Conservation (phyloP, 2,888 invertebrate species). For the Carcina quercana region DNA sequence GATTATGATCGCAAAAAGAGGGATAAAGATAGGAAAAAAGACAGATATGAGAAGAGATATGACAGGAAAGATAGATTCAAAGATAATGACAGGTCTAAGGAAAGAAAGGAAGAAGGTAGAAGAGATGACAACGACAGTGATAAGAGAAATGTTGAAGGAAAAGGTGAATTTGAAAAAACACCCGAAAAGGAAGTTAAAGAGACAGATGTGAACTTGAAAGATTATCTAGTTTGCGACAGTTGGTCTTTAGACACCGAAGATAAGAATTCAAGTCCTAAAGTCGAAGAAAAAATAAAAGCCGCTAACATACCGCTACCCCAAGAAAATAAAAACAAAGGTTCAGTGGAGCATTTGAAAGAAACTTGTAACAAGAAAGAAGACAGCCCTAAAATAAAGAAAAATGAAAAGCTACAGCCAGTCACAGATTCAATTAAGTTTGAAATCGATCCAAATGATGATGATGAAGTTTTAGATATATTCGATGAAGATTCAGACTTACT, state of each 20-base stretch:
- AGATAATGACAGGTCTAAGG: conserved; percentile 7
- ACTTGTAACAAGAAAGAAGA: conserved; percentile 11
- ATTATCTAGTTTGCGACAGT: conserved; percentile 64
- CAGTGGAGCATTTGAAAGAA: conserved; percentile 27
- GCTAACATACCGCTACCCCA: conserved; percentile 5
- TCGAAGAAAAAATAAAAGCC: conserved; percentile 28
- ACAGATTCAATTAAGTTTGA: conserved; percentile 59
- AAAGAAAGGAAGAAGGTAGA: conserved; percentile 15
- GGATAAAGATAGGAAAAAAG: conserved; percentile 11
- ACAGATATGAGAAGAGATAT: conserved; percentile 20
- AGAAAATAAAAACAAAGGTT: conserved; percentile 20
- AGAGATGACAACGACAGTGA: conserved; percentile 17
- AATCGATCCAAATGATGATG: conserved; percentile 54
- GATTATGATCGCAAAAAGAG: conserved; percentile 1
- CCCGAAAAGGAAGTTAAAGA: conserved; percentile 28
- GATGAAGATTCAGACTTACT: conserved; percentile 34
- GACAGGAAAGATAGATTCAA: conserved; percentile 10
- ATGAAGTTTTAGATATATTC: conserved; percentile 48
- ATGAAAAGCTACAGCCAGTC: conserved; percentile 52
- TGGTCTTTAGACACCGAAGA: conserved; percentile 66
- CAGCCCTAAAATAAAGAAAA: conserved; percentile 20
- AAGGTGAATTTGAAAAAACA: conserved; percentile 17
- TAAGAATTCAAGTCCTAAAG: conserved; percentile 42
- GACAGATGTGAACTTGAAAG: conserved; percentile 52
- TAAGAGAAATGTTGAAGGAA: conserved; percentile 18